phyloP scores from a whole-genome alignment of 2,113 vertebrate species.

The Haliaeetus leucogaster region DNA sequence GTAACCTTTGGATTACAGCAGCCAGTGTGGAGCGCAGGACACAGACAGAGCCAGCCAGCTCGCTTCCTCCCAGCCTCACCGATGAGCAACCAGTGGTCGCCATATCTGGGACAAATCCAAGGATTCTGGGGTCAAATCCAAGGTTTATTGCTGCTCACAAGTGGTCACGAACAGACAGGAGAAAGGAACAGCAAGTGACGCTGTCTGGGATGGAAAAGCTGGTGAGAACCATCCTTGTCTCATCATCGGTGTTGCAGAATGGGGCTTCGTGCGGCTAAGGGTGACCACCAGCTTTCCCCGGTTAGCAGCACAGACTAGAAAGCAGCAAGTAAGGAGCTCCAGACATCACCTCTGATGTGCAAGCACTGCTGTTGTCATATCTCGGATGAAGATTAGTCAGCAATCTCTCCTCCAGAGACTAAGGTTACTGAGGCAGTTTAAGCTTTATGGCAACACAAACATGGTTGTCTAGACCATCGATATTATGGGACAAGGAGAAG shows the following conservation, averaged over 20 bases:
- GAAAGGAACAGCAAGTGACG: neutral
- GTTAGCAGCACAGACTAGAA: neutral
- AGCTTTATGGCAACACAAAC: neutral
- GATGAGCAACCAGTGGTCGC: neutral
- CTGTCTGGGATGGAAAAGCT: neutral
- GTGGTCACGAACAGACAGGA: neutral
- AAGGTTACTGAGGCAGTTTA: neutral
- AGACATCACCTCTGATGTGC: neutral
- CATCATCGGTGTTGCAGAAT: neutral
- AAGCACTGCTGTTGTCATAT: neutral
- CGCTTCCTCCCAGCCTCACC: neutral
- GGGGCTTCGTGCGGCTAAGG: neutral
- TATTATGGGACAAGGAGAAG: neutral
- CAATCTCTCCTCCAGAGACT: neutral
- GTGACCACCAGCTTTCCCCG: neutral
- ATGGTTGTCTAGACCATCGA: neutral
- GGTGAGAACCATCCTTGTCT: neutral
- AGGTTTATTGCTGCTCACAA: neutral
- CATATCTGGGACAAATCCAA: neutral
- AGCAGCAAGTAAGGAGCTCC: neutral
- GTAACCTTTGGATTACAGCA: slow-evolving; percentile 44
- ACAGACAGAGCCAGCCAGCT: neutral
- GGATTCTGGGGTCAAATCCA: neutral
- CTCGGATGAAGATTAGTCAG: neutral
- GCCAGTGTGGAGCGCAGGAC: rapidly evolving